Evolutionary conservation across 2,113 vertebrate species (phyloP).

Genomic region (Nicator chloris): DNA sequence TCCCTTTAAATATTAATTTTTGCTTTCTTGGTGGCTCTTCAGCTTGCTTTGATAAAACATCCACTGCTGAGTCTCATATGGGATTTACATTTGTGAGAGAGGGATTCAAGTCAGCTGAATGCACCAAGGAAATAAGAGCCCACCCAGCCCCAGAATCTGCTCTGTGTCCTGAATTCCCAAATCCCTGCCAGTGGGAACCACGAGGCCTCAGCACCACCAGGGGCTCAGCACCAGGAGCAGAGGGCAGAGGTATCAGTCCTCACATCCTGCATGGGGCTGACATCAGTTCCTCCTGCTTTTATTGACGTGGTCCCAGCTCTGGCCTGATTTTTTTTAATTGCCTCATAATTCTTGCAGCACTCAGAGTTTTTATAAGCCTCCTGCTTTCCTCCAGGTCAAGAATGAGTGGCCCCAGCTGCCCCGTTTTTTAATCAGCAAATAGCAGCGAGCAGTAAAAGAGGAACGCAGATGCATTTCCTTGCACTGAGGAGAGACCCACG

Average conservation of each 20-base stretch:
- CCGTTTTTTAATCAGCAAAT: not conserved
- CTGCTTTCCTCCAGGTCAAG: conserved; percentile 16
- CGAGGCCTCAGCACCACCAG: not conserved
- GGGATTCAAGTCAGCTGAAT: not conserved
- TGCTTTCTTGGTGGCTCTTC: not conserved
- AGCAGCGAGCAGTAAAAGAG: not conserved
- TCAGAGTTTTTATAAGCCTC: conserved; percentile 34
- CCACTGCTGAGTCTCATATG: rapidly evolving
- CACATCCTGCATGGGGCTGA: not conserved
- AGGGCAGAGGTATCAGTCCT: not conserved
- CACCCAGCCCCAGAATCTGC: not conserved
- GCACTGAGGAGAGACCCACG: not conserved
- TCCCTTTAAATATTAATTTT: not conserved
- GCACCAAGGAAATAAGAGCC: not conserved
- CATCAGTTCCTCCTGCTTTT: conserved; percentile 10
- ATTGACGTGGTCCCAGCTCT: not conserved
- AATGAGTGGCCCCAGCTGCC: not conserved
- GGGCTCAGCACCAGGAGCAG: not conserved
- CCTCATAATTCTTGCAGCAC: conserved; percentile 44
- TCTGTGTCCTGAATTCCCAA: not conserved
- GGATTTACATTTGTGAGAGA: not conserved
- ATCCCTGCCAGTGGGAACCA: not conserved
- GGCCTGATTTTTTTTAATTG: conserved; percentile 35
- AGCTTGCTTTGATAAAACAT: not conserved
- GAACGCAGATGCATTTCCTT: not conserved